phyloP scores from a whole-genome alignment of 2,888 invertebrate species.

The Eurois occulta region DNA sequence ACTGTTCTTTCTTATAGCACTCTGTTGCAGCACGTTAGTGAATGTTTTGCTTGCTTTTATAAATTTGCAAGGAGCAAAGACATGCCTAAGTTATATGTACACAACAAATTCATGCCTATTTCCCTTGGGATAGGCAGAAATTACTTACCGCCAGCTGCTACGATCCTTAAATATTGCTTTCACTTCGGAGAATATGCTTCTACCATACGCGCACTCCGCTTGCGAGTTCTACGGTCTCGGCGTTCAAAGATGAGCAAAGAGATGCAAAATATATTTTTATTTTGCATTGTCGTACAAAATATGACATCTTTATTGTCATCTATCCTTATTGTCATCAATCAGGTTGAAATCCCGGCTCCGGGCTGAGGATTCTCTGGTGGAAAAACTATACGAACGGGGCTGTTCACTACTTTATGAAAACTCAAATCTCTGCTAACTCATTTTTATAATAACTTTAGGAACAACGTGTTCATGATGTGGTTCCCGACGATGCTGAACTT shows the following conservation, averaged over 20 bases:
- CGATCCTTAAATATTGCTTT: neutral
- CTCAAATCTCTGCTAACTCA: neutral
- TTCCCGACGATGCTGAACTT: slow-evolving; percentile 88
- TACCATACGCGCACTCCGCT: neutral
- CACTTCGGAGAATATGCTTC: neutral
- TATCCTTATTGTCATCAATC: neutral
- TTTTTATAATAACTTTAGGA: slow-evolving; percentile 70
- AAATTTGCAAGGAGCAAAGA: neutral
- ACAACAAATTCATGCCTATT: neutral
- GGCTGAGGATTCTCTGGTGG: neutral
- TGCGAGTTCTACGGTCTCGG: neutral
- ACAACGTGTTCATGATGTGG: slow-evolving; percentile 89
- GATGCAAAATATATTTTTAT: neutral
- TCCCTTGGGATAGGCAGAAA: neutral
- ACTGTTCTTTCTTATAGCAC: slow-evolving; percentile 88
- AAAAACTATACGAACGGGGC: neutral
- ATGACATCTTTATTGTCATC: neutral
- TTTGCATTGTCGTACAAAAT: neutral
- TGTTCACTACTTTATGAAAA: neutral
- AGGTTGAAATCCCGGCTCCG: neutral
- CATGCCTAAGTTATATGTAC: neutral
- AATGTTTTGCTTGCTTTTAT: slow-evolving; percentile 37
- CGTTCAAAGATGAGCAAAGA: neutral
- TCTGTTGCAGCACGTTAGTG: slow-evolving; percentile 91
- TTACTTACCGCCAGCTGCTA: neutral